Percentiles rank a stretch among this genome's conserved stretches.
Evolutionary conservation across 2,797 vertebrate genomes (phyloP).

Genomic region (Myotis planiceps): DNA sequence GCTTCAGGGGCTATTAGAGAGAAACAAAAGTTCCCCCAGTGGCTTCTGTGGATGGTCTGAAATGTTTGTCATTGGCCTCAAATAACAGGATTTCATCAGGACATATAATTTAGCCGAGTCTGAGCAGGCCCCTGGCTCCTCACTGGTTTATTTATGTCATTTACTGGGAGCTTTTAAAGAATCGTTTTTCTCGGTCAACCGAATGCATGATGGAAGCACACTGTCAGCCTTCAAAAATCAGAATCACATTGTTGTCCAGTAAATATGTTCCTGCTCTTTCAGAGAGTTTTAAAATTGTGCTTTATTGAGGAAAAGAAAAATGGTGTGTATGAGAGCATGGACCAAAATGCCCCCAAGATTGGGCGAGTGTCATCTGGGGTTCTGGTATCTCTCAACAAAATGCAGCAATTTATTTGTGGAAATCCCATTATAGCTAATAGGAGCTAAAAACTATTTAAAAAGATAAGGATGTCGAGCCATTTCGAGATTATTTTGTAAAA

Average conservation of each 20-base stretch:
- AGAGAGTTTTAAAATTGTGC: slow-evolving; percentile 71
- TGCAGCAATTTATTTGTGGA: slow-evolving; percentile 72
- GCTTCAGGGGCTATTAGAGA: slow-evolving; percentile 63
- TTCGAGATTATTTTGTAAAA: slow-evolving; percentile 71
- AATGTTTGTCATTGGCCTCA: slow-evolving; percentile 73
- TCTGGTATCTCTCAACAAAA: slow-evolving; percentile 30
- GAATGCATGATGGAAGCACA: slow-evolving; percentile 43
- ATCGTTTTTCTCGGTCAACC: slow-evolving; percentile 53
- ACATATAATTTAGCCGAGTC: slow-evolving; percentile 58
- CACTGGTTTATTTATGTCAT: slow-evolving; percentile 57
- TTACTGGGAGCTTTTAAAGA: slow-evolving; percentile 76
- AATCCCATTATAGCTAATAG: slow-evolving; percentile 68
- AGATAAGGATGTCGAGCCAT: slow-evolving; percentile 68
- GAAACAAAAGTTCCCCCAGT: slow-evolving; percentile 72
- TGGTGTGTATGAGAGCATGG: slow-evolving; percentile 37
- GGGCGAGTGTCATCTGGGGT: slow-evolving; percentile 62
- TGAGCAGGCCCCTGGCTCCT: slow-evolving; percentile 63
- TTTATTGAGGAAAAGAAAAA: slow-evolving; percentile 57
- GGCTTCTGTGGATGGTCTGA: slow-evolving; percentile 56
- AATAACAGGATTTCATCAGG: slow-evolving; percentile 44
- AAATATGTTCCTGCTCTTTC: slow-evolving; percentile 70
- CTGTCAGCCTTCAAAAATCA: slow-evolving; percentile 72
- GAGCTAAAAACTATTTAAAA: slow-evolving; percentile 71
- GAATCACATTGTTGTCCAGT: slow-evolving; percentile 62
- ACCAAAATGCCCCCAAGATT: slow-evolving; percentile 40